phyloP scores from a whole-genome alignment of 2,113 vertebrate genomes.

The Capricornis sumatraensis region DNA sequence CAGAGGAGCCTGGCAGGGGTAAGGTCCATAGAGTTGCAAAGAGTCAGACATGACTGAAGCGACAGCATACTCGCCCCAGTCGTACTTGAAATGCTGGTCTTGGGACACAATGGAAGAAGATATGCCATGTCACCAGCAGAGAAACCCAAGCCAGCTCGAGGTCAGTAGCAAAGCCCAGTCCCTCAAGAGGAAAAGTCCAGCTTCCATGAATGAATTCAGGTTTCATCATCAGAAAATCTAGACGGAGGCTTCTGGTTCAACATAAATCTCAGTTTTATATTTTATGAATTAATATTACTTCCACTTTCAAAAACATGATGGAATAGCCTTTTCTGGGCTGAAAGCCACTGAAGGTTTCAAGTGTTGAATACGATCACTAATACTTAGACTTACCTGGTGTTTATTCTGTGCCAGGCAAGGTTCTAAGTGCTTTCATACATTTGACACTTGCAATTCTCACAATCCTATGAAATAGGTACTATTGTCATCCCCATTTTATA shows the following conservation, averaged over 20 bases:
- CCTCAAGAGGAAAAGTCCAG: neutral
- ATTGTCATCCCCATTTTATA: neutral
- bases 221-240: neutral
- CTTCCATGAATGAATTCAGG: neutral
- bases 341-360: neutral
- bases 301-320: neutral
- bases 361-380: accelerated
- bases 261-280: neutral
- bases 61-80: neutral
- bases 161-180: neutral
- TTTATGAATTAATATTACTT: neutral
- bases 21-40: neutral
- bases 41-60: neutral
- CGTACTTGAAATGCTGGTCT: neutral
- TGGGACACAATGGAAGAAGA: neutral
- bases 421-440: neutral
- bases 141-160: accelerated
- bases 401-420: neutral
- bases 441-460: neutral
- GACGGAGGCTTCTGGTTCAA: neutral
- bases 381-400: neutral
- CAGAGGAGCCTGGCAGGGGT: neutral
- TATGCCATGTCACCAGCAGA: neutral
- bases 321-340: neutral
- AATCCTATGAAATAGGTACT: neutral